Base-by-base conservation (phyloP, 2,113 vertebrate species). In the Zootoca vivipara region DNA sequence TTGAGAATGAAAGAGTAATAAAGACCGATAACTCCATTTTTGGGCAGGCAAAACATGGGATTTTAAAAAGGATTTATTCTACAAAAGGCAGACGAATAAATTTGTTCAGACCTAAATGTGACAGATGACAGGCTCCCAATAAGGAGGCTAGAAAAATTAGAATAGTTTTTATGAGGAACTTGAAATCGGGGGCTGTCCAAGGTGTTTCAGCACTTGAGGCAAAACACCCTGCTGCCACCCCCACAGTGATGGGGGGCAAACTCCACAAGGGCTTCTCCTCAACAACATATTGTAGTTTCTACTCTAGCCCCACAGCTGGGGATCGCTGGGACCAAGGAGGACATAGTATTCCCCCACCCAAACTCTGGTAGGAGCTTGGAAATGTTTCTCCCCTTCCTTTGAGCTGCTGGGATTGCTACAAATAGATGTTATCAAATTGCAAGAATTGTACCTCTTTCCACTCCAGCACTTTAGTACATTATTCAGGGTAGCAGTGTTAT, bases 41-140 rank as follows among this genome's bases (percentile, higher is more conserved):
- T 62, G 85, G 90, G 91, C 85, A 79, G 46, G 52, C 33, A 88
- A 40, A 86, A 87, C 70, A n/a, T 24, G 20, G 26, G 6, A 64
- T 87, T 75, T 13, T 33, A 74, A 77, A 88, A 81, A 35, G 7
- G 56, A 16, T 10, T 58, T 35, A 33, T 80, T 7, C 87, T 86
- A 91, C 89, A 82, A 90, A 65, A 58, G 89, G 15, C 80, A 89
- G 88, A 70, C 65, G 88, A 92, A 88, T 75, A 90, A 87, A 88
- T 87, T 89, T 87, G 87, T 87, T 91, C 33, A 5, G 18, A 20
- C 58, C 58, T 62, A 62, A 89, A 89, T 85, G 79, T 56, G 85
- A 87, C 72, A 90, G 77, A 89, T 7, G 6, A 42, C 10, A 26
- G 52, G 26, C 13, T 28, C 46, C 77, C 30, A 78, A 52, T 52